Evolutionary conservation across 1,140 invertebrate species (phyloP), one percentile per base, ranked within the genome.

Genomic region (Heliconius eleuchia): DNA sequence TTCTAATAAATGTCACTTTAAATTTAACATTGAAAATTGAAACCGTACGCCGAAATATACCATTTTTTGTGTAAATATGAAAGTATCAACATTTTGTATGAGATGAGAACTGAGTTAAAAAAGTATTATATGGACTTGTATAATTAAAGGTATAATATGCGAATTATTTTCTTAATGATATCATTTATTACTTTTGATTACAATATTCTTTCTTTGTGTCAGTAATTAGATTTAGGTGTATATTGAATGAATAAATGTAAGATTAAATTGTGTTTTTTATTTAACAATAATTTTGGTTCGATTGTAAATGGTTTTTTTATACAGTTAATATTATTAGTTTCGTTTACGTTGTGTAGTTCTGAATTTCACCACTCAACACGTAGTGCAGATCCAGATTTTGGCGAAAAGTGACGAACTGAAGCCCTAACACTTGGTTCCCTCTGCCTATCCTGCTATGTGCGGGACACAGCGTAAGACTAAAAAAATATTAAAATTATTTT

Each of bases 191-290:
- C 60, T 81, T 76, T 86, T 76, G 79, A 77, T 84, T 85, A 82
- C 81, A 79, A 77, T 86, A 86, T 85, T 86, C 27, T 90, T 88
- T 78, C 82, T 88, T 90, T 87, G 84, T 90, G 85, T 92, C 89
- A 87, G 86, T 88, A 91, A 88, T 82, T 92, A 91, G 91, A 83
- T 86, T 84, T 91, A 92, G 87, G 90, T 92, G 89, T 92, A 92
- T 92, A 91, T 91, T 90, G 82, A 88, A 89, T 86, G 85, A 92
- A 91, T 91, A 91, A 91, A 91, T 88, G 81, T 89, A 88, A 89
- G 85, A 88, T 78, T 80, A 84, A 84, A 84, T 79, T 80, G 77
- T 39, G 71, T 73, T 55, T 81, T 78, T 84, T 84, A 81, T 84
- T 84, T 81, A 42, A 72, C 16, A 46, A 46, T 0, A 46, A 46